Conservation (phyloP, 2,888 invertebrate species). For the Hydrotaea diabolus region DNA sequence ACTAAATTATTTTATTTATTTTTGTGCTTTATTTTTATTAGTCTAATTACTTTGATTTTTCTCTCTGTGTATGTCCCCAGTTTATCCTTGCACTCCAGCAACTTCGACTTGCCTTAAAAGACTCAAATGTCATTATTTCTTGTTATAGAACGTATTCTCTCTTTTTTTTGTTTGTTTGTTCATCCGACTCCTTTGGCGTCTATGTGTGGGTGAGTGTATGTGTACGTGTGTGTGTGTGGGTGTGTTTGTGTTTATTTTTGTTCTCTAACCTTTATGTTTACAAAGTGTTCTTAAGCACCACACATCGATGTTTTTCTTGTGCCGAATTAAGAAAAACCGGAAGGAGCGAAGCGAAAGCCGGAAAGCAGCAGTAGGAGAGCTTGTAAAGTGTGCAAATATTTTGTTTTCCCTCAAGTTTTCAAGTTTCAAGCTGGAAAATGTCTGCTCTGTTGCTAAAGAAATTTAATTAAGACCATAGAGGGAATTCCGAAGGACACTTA, state of each 20-base stretch:
- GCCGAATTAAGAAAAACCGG: constrained; percentile 34
- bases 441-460: constrained; percentile 15
- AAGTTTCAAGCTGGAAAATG: not conserved
- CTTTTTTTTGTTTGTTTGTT: not conserved
- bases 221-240: not conserved
- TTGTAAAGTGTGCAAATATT: constrained; percentile 49
- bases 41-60: not conserved
- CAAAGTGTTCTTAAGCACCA: not conserved
- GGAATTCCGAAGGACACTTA: not conserved
- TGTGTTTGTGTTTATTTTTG: not conserved
- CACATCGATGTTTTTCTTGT: not conserved
- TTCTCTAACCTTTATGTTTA: not conserved
- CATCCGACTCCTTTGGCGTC: not conserved
- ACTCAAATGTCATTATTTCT: constrained; percentile 9
- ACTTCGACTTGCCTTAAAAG: not conserved
- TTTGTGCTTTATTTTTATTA: too few relatives aligned
- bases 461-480: constrained; percentile 55
- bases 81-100: not conserved
- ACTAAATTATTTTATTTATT: too few relatives aligned
- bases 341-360: constrained; percentile 29
- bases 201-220: not conserved
- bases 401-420: constrained; percentile 13
- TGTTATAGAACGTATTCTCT: not conserved
- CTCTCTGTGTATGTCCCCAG: not conserved
- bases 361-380: not conserved